Evolutionary conservation across 2,888 invertebrate genomes (phyloP).

Genomic region (Tanaodytes sp.): DNA sequence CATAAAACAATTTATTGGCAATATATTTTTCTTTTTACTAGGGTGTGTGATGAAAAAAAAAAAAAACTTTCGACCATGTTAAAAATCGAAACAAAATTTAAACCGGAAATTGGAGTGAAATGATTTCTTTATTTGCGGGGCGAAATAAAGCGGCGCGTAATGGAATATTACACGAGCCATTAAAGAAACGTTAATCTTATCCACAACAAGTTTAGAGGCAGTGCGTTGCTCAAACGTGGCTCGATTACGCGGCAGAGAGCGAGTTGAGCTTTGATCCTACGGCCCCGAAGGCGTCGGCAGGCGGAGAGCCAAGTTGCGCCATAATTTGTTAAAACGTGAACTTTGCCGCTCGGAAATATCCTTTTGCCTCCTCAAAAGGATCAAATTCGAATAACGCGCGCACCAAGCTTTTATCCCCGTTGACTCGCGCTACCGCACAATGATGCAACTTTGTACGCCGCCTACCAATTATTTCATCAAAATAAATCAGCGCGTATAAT

Average conservation of each 20-base stretch:
- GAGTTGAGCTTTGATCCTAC: slow-evolving; percentile 66
- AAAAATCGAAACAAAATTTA: no score
- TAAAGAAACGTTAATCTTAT: slow-evolving; percentile 72
- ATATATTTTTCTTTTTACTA: no score
- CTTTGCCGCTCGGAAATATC: slow-evolving; percentile 58
- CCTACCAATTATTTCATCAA: slow-evolving; percentile 28
- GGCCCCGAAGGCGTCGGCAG: slow-evolving; percentile 58
- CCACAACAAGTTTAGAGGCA: slow-evolving; percentile 70
- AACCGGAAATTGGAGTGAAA: no score
- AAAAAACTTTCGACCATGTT: no score
- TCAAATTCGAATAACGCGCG: slow-evolving; percentile 48
- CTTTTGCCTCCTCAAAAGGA: slow-evolving; percentile 47
- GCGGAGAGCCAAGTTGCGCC: slow-evolving; percentile 51
- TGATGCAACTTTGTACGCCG: slow-evolving; percentile 22
- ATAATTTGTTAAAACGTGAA: slow-evolving; percentile 69
- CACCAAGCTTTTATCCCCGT: slow-evolving; percentile 25
- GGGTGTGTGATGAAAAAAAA: no score
- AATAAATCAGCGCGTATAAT: slow-evolving; percentile 23
- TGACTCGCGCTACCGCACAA: slow-evolving; percentile 32
- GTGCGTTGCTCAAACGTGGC: slow-evolving; percentile 61
- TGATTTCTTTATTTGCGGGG: slow-evolving; percentile 37
- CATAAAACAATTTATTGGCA: no score
- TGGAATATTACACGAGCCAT: slow-evolving; percentile 73
- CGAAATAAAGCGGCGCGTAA: slow-evolving; percentile 59
- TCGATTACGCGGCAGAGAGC: slow-evolving; percentile 62